These are phyloP conservation scores for Eriosoma lanigerum DNA, from an alignment of 1,140 invertebrate species.

Conservation along the genomic window DNA sequence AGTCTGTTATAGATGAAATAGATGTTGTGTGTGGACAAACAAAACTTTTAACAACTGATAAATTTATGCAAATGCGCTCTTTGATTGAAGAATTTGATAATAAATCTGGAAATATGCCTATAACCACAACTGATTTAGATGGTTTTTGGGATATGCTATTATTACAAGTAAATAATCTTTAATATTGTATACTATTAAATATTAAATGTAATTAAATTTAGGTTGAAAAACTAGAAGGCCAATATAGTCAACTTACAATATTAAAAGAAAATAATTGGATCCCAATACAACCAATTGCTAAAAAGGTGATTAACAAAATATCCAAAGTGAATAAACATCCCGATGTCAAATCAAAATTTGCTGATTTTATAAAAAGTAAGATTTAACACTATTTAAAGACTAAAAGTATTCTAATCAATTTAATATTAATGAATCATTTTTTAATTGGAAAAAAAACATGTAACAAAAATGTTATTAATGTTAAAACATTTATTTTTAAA, in stretches of 20 bases:
- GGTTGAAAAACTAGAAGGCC: conserved; percentile 37
- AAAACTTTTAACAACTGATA: conserved; percentile 52
- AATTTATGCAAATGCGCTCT: conserved; percentile 52
- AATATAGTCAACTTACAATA: conserved; percentile 6
- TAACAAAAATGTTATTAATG: too few relatives aligned
- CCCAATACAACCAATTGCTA: conserved; percentile 16
- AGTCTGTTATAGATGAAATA: conserved; percentile 48
- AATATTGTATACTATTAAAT: not conserved
- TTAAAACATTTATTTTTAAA: too few relatives aligned
- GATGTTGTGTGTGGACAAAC: conserved; percentile 52
- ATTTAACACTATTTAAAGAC: not conserved
- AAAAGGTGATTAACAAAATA: conserved; percentile 31
- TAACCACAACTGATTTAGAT: conserved; percentile 37
- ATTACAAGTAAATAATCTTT: conserved; percentile 43
- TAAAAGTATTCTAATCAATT: too few relatives aligned
- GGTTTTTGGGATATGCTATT: conserved; percentile 53
- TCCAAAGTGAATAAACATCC: not conserved
- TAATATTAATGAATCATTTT: too few relatives aligned
- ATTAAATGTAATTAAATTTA: not conserved
- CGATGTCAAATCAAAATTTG: conserved; percentile 29
- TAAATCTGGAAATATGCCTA: conserved; percentile 29
- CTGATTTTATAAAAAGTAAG: conserved; percentile 40
- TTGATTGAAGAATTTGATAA: conserved; percentile 51
- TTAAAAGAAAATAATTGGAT: conserved; percentile 35
- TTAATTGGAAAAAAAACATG: too few relatives aligned